phyloP scores from a whole-genome alignment of 2,888 invertebrate species.

The Syrista parreyssii region DNA sequence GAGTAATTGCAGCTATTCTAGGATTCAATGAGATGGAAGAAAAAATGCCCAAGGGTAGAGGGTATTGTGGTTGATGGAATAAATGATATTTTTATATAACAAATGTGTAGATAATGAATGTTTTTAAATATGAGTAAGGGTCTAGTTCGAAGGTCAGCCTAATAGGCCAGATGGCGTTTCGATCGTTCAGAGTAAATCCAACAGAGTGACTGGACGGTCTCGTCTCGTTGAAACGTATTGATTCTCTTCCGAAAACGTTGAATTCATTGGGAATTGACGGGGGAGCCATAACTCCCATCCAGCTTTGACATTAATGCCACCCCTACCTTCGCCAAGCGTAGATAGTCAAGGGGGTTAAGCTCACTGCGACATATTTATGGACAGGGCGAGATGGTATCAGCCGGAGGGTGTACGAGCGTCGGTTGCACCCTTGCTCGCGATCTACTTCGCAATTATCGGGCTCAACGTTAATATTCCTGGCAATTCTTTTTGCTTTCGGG shows the following conservation, averaged over 20 bases:
- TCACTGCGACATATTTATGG: constrained; percentile 66
- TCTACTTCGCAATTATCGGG: constrained; percentile 65
- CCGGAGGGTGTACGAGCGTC: constrained; percentile 35
- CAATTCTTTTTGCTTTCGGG: background rate
- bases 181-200: background rate
- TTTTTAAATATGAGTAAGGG: background rate
- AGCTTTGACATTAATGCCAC: constrained; percentile 66
- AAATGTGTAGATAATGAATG: background rate
- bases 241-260: constrained; percentile 64
- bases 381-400: constrained; percentile 66
- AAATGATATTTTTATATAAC: background rate
- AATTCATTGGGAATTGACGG: constrained; percentile 67
- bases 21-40: background rate
- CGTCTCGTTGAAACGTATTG: constrained; percentile 55
- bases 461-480: constrained; percentile 64
- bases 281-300: constrained; percentile 66
- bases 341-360: constrained; percentile 66
- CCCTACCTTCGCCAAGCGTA: constrained; percentile 59
- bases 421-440: constrained; percentile 52
- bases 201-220: background rate
- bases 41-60: background rate
- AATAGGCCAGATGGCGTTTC: background rate
- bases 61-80: background rate
- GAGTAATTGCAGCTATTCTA: background rate
- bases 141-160: background rate